phyloP scores from a whole-genome alignment of 2,797 vertebrate species.

The Lerista edwardsae region DNA sequence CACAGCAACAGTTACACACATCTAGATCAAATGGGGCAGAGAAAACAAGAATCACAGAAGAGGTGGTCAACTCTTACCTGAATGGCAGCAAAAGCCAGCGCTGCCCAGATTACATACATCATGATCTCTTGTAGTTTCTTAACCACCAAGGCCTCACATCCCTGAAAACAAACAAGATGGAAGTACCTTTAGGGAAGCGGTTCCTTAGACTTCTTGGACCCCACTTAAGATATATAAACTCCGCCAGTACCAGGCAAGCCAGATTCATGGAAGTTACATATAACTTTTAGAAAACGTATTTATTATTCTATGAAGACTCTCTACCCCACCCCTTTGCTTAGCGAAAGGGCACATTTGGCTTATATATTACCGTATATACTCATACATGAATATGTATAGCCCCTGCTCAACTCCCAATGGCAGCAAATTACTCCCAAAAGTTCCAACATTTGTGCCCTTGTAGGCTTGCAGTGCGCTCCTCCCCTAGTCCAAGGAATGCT shows the following conservation, averaged over 20 bases:
- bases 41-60: neutral
- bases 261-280: no score
- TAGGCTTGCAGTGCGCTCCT: no score
- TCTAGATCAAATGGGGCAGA: neutral
- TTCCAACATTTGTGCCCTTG: neutral
- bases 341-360: neutral
- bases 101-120: constrained; percentile 98
- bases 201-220: neutral
- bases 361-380: no score
- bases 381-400: no score
- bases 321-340: neutral
- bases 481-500: neutral
- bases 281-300: no score
- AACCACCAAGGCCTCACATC: constrained; percentile 92
- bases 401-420: no score
- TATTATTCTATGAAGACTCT: no score
- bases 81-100: constrained; percentile 91
- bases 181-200: no score
- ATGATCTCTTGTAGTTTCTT: constrained; percentile 96
- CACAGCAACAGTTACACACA: neutral
- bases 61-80: constrained; percentile 81
- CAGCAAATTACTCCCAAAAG: neutral
- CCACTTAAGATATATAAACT: neutral
- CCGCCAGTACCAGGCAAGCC: no score
- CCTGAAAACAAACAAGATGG: constrained; percentile 74